These are phyloP conservation scores for Periophthalmus magnuspinnatus DNA, from an alignment of 2,797 vertebrate species.

Conservation along the genomic window DNA sequence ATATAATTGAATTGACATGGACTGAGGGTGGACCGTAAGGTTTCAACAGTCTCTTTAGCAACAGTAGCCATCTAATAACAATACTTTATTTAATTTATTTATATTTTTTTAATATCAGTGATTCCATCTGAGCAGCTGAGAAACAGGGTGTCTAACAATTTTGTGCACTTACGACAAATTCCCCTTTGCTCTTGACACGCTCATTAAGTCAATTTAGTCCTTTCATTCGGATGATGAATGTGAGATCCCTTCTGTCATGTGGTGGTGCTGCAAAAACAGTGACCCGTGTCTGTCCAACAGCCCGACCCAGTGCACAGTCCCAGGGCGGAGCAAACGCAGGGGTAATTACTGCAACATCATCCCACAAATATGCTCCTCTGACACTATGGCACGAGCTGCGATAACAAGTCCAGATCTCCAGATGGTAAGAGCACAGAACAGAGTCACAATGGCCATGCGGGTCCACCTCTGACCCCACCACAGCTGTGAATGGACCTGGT, in stretches of 20 bases:
- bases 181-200: conserved; percentile 7
- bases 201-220: conserved; percentile 21
- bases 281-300: conserved; percentile 15
- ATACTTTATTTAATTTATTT: neutral
- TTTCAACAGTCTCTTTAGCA: neutral
- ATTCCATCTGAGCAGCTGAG: neutral
- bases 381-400: conserved; percentile 42
- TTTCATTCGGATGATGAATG: conserved; percentile 20
- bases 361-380: conserved; percentile 47
- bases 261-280: conserved; percentile 29
- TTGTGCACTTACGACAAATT: conserved; percentile 2
- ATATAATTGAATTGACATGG: neutral
- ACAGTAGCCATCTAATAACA: neutral
- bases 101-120: neutral
- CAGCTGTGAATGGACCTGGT: neutral
- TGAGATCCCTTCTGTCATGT: conserved; percentile 10
- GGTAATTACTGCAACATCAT: conserved; percentile 40
- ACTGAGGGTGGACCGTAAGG: neutral
- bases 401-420: conserved; percentile 41
- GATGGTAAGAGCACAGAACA: conserved; percentile 44
- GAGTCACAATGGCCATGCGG: conserved; percentile 6
- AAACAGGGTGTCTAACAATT: conserved; percentile 18
- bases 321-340: conserved; percentile 32
- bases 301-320: conserved; percentile 18
- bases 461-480: conserved; percentile 3